phyloP scores from a whole-genome alignment of 1,140 invertebrate species.

The Diuraphis noxia region DNA sequence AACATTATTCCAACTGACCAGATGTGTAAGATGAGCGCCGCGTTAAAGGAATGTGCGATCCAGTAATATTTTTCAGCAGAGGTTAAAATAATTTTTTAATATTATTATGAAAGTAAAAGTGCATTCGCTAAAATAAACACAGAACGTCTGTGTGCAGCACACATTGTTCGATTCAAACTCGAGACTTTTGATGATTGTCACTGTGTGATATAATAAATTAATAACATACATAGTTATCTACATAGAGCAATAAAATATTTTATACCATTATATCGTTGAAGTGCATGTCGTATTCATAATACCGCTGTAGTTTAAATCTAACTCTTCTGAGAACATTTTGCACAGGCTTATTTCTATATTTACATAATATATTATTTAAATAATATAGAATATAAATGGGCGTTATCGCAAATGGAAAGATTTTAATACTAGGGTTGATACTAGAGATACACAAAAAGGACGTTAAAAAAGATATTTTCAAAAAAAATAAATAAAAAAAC shows the following conservation, averaged over 20 bases:
- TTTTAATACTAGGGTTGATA: background rate
- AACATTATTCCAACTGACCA: too few species aligned
- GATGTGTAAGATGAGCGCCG: too few species aligned
- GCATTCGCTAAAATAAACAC: background rate
- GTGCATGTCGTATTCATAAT: background rate
- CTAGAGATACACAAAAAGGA: too few species aligned
- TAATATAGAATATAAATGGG: too few species aligned
- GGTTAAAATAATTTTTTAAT: background rate
- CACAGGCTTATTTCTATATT: background rate
- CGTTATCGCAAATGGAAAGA: background rate
- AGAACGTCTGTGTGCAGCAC: background rate
- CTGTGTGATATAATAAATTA: background rate
- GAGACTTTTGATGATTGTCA: background rate
- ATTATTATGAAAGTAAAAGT: background rate
- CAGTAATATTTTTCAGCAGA: background rate
- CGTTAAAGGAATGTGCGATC: background rate
- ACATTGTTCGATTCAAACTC: background rate
- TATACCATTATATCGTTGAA: background rate
- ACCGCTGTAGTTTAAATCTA: background rate
- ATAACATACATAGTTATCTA: too few species aligned
- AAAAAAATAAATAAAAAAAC: background rate
- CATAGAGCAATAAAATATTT: background rate
- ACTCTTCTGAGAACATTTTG: background rate
- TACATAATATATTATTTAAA: too few species aligned
- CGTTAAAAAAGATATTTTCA: background rate